These are phyloP conservation scores for Cydia fagiglandana DNA, from an alignment of 1,140 invertebrate species.

Conservation along the genomic window DNA sequence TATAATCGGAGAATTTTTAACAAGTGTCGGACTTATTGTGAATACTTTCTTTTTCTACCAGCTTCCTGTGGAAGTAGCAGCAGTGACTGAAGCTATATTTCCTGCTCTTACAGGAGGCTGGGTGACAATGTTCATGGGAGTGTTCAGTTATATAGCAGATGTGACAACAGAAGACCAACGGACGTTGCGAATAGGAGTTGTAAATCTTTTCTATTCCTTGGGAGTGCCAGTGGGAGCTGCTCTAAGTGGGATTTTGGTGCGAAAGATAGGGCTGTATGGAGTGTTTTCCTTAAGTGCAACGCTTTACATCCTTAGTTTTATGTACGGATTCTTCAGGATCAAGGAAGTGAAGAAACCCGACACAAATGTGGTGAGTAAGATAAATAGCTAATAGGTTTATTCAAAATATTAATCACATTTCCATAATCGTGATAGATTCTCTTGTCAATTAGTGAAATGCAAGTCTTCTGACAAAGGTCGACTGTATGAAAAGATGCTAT, in stretches of 20 bases:
- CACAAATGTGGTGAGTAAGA: constrained; percentile 64
- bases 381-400: constrained; percentile 34
- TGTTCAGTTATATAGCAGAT: constrained; percentile 94
- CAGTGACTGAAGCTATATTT: constrained; percentile 87
- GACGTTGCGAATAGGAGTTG: constrained; percentile 90
- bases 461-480: background rate
- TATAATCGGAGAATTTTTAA: constrained; percentile 89
- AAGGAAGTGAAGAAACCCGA: constrained; percentile 80
- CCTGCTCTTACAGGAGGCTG: constrained; percentile 90
- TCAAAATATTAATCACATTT: constrained; percentile 27
- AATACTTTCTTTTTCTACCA: constrained; percentile 89
- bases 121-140: constrained; percentile 93
- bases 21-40: constrained; percentile 86
- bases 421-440: constrained; percentile 33
- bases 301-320: constrained; percentile 86
- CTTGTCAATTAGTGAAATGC: background rate
- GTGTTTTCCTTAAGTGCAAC: constrained; percentile 86
- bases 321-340: constrained; percentile 84
- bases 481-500: constrained; percentile 7
- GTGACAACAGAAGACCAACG: constrained; percentile 89
- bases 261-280: constrained; percentile 89
- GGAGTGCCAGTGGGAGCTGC: constrained; percentile 90
- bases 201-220: constrained; percentile 89
- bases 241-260: constrained; percentile 84
- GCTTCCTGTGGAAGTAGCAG: constrained; percentile 88